Percentiles rank a stretch among this genome's conserved stretches.
phyloP scores from a whole-genome alignment of 2,888 invertebrate genomes.

The Nowickia ferox region DNA sequence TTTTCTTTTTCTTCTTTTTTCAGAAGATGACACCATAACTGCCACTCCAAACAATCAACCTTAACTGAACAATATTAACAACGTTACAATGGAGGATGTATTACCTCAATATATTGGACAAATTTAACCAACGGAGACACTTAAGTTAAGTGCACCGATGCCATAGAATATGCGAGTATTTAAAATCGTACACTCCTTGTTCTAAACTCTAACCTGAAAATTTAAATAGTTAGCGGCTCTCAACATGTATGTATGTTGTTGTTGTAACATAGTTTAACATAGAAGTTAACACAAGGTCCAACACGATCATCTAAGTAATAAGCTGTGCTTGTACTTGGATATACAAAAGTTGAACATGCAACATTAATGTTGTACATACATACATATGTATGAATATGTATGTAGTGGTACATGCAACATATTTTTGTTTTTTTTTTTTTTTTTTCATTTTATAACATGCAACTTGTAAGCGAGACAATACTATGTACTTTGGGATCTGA shows the following conservation, averaged over 20 bases:
- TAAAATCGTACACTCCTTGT: conserved; percentile 66
- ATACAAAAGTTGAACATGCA: conserved; percentile 43
- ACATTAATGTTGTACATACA: conserved; percentile 21
- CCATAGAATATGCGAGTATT: conserved; percentile 17
- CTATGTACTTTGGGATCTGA: neutral
- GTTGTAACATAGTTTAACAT: conserved; percentile 67
- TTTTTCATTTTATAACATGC: conserved; percentile 57
- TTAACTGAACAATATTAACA: conserved; percentile 43
- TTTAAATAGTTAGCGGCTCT: conserved; percentile 70
- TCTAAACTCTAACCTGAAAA: conserved; percentile 70
- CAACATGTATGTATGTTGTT: conserved; percentile 38
- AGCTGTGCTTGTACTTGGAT: conserved; percentile 29
- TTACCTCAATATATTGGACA: conserved; percentile 59
- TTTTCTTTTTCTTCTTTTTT: conserved; percentile 22
- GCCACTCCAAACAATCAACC: conserved; percentile 67
- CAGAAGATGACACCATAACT: conserved; percentile 69
- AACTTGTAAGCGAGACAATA: conserved; percentile 53
- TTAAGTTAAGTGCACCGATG: conserved; percentile 12
- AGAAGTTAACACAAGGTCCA: conserved; percentile 71
- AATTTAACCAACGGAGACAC: conserved; percentile 47
- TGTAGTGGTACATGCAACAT: conserved; percentile 25
- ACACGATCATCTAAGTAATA: conserved; percentile 61
- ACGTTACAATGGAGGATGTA: conserved; percentile 51
- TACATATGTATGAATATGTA: conserved; percentile 9
- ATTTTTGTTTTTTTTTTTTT: too few relatives aligned